Conservation (phyloP, 2,797 vertebrate species). For the Remorina albescens region DNA sequence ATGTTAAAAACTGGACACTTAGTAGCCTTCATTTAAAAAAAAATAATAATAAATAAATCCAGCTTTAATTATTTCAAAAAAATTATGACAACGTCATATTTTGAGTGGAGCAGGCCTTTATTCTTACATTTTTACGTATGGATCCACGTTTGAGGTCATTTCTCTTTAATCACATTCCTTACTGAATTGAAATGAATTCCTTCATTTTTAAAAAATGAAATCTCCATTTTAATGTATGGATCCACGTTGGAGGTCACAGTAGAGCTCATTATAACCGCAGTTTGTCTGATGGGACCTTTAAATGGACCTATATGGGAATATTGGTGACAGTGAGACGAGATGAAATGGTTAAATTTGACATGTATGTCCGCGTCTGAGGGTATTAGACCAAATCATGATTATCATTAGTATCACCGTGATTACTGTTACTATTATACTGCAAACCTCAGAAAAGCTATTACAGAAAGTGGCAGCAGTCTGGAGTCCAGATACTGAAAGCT, state of each 20-base stretch:
- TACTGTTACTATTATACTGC: background rate
- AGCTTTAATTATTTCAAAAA: too few relatives aligned
- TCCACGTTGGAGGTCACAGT: too few relatives aligned
- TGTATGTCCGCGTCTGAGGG: background rate
- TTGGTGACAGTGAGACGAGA: background rate
- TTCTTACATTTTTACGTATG: background rate
- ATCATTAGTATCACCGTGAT: background rate
- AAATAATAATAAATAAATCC: too few relatives aligned
- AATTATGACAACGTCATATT: too few relatives aligned
- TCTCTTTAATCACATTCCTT: background rate
- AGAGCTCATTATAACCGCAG: too few relatives aligned
- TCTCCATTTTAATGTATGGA: too few relatives aligned
- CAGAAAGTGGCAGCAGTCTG: constrained; percentile 5
- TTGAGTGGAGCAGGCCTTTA: background rate
- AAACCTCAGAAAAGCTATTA: too few relatives aligned
- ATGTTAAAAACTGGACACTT: background rate
- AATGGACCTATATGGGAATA: background rate
- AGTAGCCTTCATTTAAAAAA: too few relatives aligned
- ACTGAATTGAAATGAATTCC: too few relatives aligned
- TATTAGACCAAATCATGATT: background rate
- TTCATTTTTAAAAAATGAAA: too few relatives aligned
- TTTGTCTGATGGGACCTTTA: background rate
- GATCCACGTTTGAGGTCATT: background rate
- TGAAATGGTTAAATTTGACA: background rate
- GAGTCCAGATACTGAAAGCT: constrained; percentile 15